A percentile compares a stretch with the other conserved stretches of the same genome.
phyloP scores from a whole-genome alignment of 2,888 invertebrate species.

The Sinotaia quadrata region DNA sequence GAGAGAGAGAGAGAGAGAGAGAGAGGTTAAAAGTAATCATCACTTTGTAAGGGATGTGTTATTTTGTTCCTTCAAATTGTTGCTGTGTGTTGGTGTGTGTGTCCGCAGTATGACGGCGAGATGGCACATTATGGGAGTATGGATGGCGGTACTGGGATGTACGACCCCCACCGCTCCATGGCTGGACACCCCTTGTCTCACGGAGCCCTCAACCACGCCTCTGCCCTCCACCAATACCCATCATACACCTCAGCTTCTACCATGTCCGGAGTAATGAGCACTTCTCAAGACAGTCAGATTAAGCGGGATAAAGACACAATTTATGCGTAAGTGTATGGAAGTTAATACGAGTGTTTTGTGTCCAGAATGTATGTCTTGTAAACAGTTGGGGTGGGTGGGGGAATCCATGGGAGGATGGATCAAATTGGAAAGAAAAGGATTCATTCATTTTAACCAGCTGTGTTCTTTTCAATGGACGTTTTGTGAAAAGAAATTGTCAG shows the following conservation, averaged over 20 bases:
- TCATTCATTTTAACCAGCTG: too few species aligned
- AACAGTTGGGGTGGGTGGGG: too few species aligned
- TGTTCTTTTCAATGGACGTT: too few species aligned
- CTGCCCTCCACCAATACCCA: conserved; percentile 60
- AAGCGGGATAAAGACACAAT: conserved; percentile 99
- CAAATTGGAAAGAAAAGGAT: too few species aligned
- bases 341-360: too few species aligned
- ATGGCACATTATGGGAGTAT: conserved; percentile 58
- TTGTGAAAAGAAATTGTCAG: too few species aligned
- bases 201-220: conserved; percentile 52
- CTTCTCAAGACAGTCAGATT: conserved; percentile 65
- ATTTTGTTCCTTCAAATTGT: not conserved
- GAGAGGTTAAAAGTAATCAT: not conserved
- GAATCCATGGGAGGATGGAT: too few species aligned
- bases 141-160: conserved; percentile 53
- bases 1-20: conserved; percentile 9
- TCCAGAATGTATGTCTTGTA: too few species aligned
- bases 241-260: conserved; percentile 53
- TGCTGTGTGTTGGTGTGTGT: not conserved
- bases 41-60: too few species aligned
- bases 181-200: conserved; percentile 51
- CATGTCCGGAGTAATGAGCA: conserved; percentile 45
- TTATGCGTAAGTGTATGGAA: conserved; percentile 86
- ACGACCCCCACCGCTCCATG: conserved; percentile 61
- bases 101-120: conserved; percentile 65